Conservation (phyloP, 2,888 invertebrate species). For the Seira musarum region DNA sequence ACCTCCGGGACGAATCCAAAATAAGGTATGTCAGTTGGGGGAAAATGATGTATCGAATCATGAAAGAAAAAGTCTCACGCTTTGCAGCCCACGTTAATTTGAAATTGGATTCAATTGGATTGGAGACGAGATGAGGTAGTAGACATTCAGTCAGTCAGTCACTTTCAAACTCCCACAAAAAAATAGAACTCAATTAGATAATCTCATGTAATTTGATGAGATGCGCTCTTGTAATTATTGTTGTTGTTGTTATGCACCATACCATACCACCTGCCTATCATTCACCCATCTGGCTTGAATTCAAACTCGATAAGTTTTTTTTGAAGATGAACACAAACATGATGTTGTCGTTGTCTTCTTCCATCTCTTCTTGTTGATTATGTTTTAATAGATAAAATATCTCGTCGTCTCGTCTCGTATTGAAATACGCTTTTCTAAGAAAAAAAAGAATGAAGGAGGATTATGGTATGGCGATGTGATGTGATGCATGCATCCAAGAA, state of each 20-base stretch:
- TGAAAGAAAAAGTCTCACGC: conserved; percentile 54
- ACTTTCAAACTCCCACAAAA: no score
- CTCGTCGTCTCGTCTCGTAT: no score
- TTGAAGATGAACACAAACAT: no score
- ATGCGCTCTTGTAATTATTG: conserved; percentile 39
- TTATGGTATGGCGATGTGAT: no score
- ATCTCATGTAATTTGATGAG: conserved; percentile 50
- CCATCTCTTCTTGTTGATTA: no score
- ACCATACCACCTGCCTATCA: conserved; percentile 50
- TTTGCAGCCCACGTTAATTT: no score
- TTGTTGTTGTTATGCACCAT: no score
- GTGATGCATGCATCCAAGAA: conserved; percentile 41
- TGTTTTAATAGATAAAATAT: no score
- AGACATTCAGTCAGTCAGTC: no score
- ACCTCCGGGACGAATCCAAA: conserved; percentile 63
- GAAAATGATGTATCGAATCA: conserved; percentile 68
- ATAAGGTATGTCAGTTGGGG: conserved; percentile 66
- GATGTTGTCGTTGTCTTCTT: no score
- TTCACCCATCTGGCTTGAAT: conserved; percentile 47
- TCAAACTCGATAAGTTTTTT: conserved; percentile 45
- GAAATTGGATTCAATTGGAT: no score
- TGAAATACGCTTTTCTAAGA: conserved; percentile 10
- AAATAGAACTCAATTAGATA: conserved; percentile 47
- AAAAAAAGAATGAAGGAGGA: conserved; percentile 26
- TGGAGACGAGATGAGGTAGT: no score